A percentile compares a stretch with the other conserved stretches of the same genome.
These are phyloP conservation scores for Halcyon badia DNA, from an alignment of 2,797 vertebrate genomes.

Conservation along the genomic window DNA sequence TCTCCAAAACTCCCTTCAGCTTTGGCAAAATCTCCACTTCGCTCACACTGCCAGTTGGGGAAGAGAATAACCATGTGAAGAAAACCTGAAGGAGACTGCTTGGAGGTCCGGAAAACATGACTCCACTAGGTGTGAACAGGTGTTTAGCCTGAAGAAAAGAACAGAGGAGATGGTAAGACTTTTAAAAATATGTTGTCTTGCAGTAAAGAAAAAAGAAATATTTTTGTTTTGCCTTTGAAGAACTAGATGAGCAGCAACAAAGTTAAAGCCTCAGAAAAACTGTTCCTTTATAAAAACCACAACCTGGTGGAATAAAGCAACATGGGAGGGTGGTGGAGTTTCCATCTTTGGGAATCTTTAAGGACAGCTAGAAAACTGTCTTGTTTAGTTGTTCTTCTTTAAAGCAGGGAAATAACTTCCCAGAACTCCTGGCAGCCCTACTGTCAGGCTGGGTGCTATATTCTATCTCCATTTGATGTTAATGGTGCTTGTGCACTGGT, in stretches of 20 bases:
- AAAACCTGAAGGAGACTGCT: not conserved
- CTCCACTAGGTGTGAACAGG: not conserved
- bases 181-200: not conserved
- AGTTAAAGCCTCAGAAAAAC: not conserved
- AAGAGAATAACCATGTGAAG: not conserved
- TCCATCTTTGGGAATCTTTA: not conserved
- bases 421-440: fast-evolving
- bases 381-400: not conserved
- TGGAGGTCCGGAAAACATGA: not conserved
- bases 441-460: fast-evolving
- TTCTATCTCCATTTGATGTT: not conserved
- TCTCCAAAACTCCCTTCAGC: not conserved
- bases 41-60: not conserved
- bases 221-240: not conserved
- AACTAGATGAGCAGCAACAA: not conserved
- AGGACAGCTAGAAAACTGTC: not conserved
- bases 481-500: not conserved
- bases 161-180: not conserved
- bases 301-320: not conserved
- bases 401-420: not conserved
- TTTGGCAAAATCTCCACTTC: not conserved
- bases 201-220: not conserved
- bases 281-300: not conserved
- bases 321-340: not conserved
- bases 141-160: not conserved